Base-by-base conservation (phyloP, 2,797 vertebrate species). In the Artibeus lituratus region DNA sequence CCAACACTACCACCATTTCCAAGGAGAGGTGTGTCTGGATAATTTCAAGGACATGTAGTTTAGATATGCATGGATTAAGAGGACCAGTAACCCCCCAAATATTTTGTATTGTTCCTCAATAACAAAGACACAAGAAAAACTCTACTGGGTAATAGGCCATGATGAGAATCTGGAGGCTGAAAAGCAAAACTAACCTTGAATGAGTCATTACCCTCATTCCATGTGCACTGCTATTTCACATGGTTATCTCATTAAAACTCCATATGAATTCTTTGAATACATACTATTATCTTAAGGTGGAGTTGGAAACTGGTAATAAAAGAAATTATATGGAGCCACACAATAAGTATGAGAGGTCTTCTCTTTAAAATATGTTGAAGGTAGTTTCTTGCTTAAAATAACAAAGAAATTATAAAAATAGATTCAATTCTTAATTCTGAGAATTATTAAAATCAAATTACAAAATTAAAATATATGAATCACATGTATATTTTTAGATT, bases 391-490 rank as follows among this genome's bases (percentile, higher is more conserved):
- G 1, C 35, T 74, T 80, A 81, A 76, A 24, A 65, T 74, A 81
- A 87, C 26, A 44, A 32, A 85, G n/a, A 83, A 32, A 81, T 55
- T 73, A 73, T 85, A 62, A 88, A 67, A 47, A 95, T 49, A 81
- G 77, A 85, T 26, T 92, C 87, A 90, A 69, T 92, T 87, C 44
- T 84, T 67, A 90, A 87, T 87, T 76, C 7, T 8, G 47, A 96
- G 5, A 90, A 57, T 44, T 76, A 89, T 29, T 88, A 57, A 29
- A 81, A 91, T 94, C n/a, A 62, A 47, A 87, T 82, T 70, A 77
- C 14, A 95, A 95, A 90, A 90, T 88, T 78, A 90, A 85, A 81
- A 32, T 95, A 26, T 42, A 8, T 59, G 47, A 32, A 16, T 87
- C 42, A 73, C 7, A 72, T 92, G 81, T 88, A 37, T 67, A 86